Evolutionary conservation across 1,140 invertebrate genomes (phyloP), one percentile per base, ranked within the genome.

Genomic region (Pseudachorutes palmiensis): DNA sequence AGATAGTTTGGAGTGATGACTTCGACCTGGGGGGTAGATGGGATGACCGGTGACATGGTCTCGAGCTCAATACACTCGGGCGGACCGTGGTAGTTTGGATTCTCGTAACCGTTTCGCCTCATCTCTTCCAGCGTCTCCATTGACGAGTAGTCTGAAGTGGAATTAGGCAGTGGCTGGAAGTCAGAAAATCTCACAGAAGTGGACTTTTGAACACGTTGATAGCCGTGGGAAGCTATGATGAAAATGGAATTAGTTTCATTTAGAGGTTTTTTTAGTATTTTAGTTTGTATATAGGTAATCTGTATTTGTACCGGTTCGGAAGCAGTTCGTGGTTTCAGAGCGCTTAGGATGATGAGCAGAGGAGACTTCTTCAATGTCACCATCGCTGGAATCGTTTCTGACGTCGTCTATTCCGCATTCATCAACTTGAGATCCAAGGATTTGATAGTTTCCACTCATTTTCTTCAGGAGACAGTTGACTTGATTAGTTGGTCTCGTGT

Each of bases 121-220:
- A 30, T 19, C 41, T 64, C 32, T 26, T 49, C 62, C 14, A 64
- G 32, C 0, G 84, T 83, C 75, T 87, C 88, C 36, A 88, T 87
- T 72, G 86, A 88, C 29, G 86, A 86, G 74, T 90, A 90, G 74
- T 89, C 88, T 0, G 87, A 89, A 0, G 87, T 89, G 0, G 86
- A 86, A 61, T 81, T 74, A 62, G 78, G 57, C 2, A 79, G 69
- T 87, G 86, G 29, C 83, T 83, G 1, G 24, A 29, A 32, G 29
- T 64, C 63, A 9, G 32, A 24, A 31, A 64, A 64, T 55, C 63
- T 5, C 2, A 64, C 63, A 3, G 63, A 64, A 14, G 3, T 51
- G 5, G 63, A 64, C 32, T 69, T 83, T 81, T 0, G 82, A 75
- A 60, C 81, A 80, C 0, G 80, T 31, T 29, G 62, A 24, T 32